Percentiles rank a stretch among this genome's conserved stretches.
These are phyloP conservation scores for Globia sparganii DNA, from an alignment of 2,888 invertebrate species.

Conservation along the genomic window DNA sequence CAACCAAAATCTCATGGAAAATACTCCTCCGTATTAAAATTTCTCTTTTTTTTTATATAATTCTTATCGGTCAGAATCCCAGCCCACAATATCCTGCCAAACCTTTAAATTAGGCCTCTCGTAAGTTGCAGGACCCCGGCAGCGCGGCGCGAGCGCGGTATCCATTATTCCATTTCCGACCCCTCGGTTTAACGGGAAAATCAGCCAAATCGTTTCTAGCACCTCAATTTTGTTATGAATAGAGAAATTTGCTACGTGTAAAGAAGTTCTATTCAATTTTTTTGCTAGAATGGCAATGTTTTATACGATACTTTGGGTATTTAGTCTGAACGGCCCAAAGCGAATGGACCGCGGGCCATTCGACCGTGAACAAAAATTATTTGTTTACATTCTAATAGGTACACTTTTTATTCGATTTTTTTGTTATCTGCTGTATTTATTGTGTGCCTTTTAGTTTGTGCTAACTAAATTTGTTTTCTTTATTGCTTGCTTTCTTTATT, in stretches of 20 bases:
- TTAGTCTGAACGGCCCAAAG: too few relatives aligned
- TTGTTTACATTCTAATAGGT: too few relatives aligned
- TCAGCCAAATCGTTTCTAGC: slow-evolving; percentile 19
- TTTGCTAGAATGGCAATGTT: background rate
- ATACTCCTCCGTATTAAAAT: background rate
- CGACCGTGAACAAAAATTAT: too few relatives aligned
- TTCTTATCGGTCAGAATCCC: slow-evolving; percentile 8
- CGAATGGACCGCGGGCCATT: too few relatives aligned
- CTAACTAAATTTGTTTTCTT: too few relatives aligned
- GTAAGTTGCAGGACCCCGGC: slow-evolving; percentile 9
- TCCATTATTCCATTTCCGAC: slow-evolving; percentile 42
- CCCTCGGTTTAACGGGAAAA: slow-evolving; percentile 16
- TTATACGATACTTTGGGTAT: background rate
- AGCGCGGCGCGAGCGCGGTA: background rate
- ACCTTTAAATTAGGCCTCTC: slow-evolving; percentile 24
- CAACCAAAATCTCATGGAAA: background rate
- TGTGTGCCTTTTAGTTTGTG: too few relatives aligned
- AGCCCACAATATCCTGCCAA: slow-evolving; percentile 30
- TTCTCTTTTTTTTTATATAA: background rate
- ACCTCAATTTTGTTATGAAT: slow-evolving; percentile 28
- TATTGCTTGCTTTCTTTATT: too few relatives aligned
- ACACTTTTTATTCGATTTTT: too few relatives aligned
- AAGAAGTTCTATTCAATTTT: background rate
- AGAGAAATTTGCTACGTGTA: background rate
- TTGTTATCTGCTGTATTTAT: too few relatives aligned